Evolutionary conservation across 2,113 vertebrate species (phyloP), one percentile per base, ranked within the genome.

Genomic region (Larimichthys polyactis): DNA sequence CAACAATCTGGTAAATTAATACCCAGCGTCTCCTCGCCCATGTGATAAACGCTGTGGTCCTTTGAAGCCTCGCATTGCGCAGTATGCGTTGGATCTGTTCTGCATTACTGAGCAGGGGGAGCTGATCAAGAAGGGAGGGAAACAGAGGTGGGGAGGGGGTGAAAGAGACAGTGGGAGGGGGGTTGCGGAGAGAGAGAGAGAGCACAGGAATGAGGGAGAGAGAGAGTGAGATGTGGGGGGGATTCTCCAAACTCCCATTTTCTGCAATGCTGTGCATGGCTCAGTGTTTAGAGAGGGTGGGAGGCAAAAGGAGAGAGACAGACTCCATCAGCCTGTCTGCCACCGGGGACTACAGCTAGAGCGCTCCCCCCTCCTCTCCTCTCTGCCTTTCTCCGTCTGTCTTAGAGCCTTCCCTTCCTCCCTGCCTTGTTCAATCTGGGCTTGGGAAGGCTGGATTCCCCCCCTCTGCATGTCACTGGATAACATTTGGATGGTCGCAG

Each of bases 241-340:
- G 87, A 80, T 84, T 87, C 88, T 90, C 79, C 78, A 14, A 79
- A 81, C 75, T 85, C 65, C 51, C 5, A 3, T 82, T 91, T 80
- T 92, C 88, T 92, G 91, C 91, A 92, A 83, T 85, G 78, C 64
- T 83, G 75, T 90, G 79, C 71, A 75, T 73, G 75, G 82, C 66
- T 85, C 60, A 36, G 51, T 67, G 52, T 82, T 90, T 17, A 71
- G 76, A 12, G 22, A 66, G 71, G 80, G 87, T 58, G 76, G 83
- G 88, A 84, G 78, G 78, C 40, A 75, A 11, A 64, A 59, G 57
- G 69, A 71, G 82, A 82, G 71, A 55, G 75, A 74, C 77, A 86
- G 79, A 52, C 75, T 86, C 75, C 73, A 86, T 52, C 75, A 85
- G 76, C 80, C 74, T 67, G 71, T 80, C 75, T 84, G 85, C 84